phyloP scores from a whole-genome alignment of 2,113 vertebrate species.

The Symphodus melops region DNA sequence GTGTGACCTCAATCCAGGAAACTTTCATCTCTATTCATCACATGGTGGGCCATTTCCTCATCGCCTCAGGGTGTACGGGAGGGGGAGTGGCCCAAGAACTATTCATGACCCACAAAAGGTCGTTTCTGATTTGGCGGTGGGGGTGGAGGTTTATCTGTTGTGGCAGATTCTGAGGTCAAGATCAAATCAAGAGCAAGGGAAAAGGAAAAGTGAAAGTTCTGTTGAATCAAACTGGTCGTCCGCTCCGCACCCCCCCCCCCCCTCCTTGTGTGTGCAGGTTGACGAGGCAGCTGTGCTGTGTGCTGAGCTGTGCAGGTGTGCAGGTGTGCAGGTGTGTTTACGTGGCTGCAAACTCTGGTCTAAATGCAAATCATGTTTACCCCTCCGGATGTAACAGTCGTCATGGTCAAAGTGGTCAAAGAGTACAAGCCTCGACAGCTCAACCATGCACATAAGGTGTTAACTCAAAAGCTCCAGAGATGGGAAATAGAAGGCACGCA shows the following conservation, averaged over 20 bases:
- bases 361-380: constrained; percentile 38
- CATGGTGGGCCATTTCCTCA: constrained; percentile 19
- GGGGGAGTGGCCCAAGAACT: constrained; percentile 5
- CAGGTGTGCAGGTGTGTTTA: constrained; percentile 24
- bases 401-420: constrained; percentile 18
- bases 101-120: constrained; percentile 38
- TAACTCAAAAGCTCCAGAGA: not conserved
- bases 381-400: constrained; percentile 14
- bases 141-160: constrained; percentile 21
- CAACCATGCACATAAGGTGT: constrained; percentile 12
- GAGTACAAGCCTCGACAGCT: constrained; percentile 3
- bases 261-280: not conserved
- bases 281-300: constrained; percentile 4
- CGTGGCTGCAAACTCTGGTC: constrained; percentile 16
- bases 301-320: constrained; percentile 13
- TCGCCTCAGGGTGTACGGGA: constrained; percentile 22
- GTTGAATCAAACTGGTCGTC: not conserved
- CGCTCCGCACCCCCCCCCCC: not conserved
- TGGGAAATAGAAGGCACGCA: constrained; percentile 34
- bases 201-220: not conserved
- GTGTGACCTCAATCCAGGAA: constrained; percentile 39
- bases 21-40: constrained; percentile 58
- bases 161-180: constrained; percentile 26
- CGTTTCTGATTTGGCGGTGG: not conserved
- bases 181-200: constrained; percentile 31